Base-by-base conservation (phyloP, 1,140 invertebrate species). In the Protaetia brevitarsis region DNA sequence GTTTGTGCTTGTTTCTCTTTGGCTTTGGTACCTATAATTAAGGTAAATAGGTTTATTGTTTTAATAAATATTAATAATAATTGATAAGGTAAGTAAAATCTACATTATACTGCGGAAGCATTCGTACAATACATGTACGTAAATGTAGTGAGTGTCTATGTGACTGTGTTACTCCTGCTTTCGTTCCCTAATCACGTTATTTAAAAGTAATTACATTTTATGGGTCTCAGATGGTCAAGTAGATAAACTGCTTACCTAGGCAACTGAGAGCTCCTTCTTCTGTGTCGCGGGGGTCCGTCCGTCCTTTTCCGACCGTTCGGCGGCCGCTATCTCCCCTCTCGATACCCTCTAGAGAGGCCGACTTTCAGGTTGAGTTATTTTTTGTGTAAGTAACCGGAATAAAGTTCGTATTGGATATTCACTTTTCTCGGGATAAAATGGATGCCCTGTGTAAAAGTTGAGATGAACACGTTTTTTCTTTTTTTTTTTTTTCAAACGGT, bases 121-220 rank as follows among this genome's bases (percentile, higher is more conserved):
- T n/a, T n/a, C 7, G 23, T 37, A 37, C 16, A 3, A 16, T 13
- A 3, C 3, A 45, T 4, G 13, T 45, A 19, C 10, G 41, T 45
- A 45, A 45, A 19, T 21, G 16, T 37, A 16, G 41, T 45, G 19
- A 2, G 7, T 16, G 13, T 13, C 19, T 19, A 2, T 45, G 16
- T 45, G 41, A 21, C 16, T 45, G 41, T 45, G 41, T 37, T 45
- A 21, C 23, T 45, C 41, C 41, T 45, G 19, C 41, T 45, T 21
- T 45, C 16, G 41, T 21, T 58, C 56, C 26, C 56, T 58, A 58
- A 58, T 58, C 56, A 30, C 56, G 56, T 58, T 58, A 58, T 58
- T 58, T 58, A 58, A 23, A 58, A 58, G 56, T 58, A 58, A 58
- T 58, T 58, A 58, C 56, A 58, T 58, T 58, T 58, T 58, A 58